A percentile compares a stretch with the other conserved stretches of the same genome.
phyloP scores from a whole-genome alignment of 2,888 invertebrate species.

The Agrenia bidenticulata region DNA sequence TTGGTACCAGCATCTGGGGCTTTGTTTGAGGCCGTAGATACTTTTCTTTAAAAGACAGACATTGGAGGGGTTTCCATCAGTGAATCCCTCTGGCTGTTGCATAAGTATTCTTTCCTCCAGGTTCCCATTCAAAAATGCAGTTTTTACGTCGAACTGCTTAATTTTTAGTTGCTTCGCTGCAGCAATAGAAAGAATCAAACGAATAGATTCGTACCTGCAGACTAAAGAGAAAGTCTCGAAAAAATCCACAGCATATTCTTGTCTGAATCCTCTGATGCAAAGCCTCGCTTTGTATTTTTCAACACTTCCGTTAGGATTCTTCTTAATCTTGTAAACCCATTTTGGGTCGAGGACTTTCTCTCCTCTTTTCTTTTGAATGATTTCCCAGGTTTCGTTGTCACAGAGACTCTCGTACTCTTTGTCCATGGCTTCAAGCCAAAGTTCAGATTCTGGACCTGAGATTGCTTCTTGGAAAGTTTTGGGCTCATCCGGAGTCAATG shows the following conservation, averaged over 20 bases:
- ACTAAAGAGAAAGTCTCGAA: conserved; percentile 34
- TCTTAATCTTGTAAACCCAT: conserved; percentile 31
- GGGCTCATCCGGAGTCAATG: neutral
- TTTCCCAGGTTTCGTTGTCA: conserved; percentile 14
- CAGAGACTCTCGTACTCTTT: conserved; percentile 21
- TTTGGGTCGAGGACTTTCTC: conserved; percentile 12
- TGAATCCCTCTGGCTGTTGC: conserved; percentile 15
- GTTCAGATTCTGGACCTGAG: neutral
- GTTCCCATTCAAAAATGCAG: conserved; percentile 28
- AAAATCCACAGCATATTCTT: conserved; percentile 29
- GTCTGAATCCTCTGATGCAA: conserved; percentile 24
- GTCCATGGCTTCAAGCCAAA: conserved; percentile 32
- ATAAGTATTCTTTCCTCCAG: conserved; percentile 22
- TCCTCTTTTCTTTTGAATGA: conserved; percentile 17
- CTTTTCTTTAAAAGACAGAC: conserved; percentile 35
- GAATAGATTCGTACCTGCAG: conserved; percentile 29
- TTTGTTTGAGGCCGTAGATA: conserved; percentile 52
- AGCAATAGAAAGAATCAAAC: conserved; percentile 24
- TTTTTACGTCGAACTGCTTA: conserved; percentile 22
- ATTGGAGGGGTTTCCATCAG: neutral
- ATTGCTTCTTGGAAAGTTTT: conserved; percentile 18
- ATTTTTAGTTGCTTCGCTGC: conserved; percentile 10
- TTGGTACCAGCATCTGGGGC: conserved; percentile 46
- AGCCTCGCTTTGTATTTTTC: conserved; percentile 29
- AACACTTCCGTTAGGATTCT: neutral